phyloP scores from a whole-genome alignment of 2,113 vertebrate genomes.

The Gallinago paraguaiae region DNA sequence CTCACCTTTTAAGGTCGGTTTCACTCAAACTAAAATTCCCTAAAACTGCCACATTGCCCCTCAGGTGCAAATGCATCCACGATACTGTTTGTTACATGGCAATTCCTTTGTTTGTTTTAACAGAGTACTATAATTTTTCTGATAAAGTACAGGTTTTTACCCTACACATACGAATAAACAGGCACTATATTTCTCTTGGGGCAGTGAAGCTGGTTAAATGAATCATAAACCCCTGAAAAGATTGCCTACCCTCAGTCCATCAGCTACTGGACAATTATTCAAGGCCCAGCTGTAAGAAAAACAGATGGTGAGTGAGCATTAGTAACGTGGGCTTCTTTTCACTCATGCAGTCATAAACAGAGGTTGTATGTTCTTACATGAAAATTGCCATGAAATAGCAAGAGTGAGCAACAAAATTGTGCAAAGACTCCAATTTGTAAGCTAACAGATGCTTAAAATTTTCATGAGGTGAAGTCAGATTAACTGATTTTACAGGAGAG shows the following conservation, averaged over 20 bases:
- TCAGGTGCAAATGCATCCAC: conserved; percentile 11
- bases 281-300: conserved; percentile 76
- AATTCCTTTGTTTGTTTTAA: background rate
- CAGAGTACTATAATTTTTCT: conserved; percentile 43
- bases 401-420: background rate
- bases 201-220: conserved; percentile 69
- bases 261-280: conserved; percentile 78
- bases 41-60: background rate
- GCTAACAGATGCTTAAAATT: background rate
- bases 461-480: background rate
- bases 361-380: conserved; percentile 32
- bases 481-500: background rate
- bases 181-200: conserved; percentile 58
- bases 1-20: background rate
- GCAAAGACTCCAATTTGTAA: background rate
- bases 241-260: conserved; percentile 66
- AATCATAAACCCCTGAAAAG: conserved; percentile 75
- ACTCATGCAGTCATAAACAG: conserved; percentile 54
- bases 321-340: conserved; percentile 50
- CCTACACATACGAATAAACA: conserved; percentile 61
- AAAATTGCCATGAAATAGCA: conserved; percentile 56
- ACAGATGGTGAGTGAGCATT: conserved; percentile 72
- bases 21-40: background rate
- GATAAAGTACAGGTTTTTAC: conserved; percentile 40
- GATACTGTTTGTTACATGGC: background rate